Conservation (phyloP, 2,113 vertebrate species). For the Illadopsis cleaveri region DNA sequence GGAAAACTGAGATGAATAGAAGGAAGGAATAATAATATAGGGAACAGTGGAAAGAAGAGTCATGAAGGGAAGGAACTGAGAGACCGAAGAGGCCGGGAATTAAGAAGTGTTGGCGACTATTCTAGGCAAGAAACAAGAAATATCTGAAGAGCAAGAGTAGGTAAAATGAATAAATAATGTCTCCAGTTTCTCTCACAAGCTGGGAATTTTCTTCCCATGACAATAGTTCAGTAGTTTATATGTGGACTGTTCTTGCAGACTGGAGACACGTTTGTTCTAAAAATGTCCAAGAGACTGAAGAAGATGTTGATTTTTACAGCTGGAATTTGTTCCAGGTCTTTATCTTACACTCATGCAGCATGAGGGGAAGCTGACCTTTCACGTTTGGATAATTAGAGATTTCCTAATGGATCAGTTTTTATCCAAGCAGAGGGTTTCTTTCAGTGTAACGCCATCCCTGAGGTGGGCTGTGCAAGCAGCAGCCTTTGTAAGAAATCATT, state of each 20-base stretch:
- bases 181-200: background rate
- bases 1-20: background rate
- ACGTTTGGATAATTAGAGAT: background rate
- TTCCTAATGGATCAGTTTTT: background rate
- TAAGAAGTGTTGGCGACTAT: background rate
- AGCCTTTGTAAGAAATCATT: background rate
- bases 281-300: background rate
- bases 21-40: background rate
- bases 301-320: background rate
- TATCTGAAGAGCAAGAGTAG: background rate
- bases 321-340: background rate
- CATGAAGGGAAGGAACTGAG: background rate
- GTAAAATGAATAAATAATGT: background rate
- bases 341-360: background rate
- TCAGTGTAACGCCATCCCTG: background rate
- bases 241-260: background rate
- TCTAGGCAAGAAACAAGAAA: background rate
- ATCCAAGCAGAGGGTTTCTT: background rate
- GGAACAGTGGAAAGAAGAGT: background rate
- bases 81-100: background rate
- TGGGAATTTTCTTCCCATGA: background rate
- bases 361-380: background rate
- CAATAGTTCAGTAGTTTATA: background rate
- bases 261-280: background rate
- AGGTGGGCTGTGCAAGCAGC: background rate